These are phyloP conservation scores for Ictidomys tridecemlineatus DNA, from an alignment of 2,113 vertebrate species.

Conservation along the genomic window DNA sequence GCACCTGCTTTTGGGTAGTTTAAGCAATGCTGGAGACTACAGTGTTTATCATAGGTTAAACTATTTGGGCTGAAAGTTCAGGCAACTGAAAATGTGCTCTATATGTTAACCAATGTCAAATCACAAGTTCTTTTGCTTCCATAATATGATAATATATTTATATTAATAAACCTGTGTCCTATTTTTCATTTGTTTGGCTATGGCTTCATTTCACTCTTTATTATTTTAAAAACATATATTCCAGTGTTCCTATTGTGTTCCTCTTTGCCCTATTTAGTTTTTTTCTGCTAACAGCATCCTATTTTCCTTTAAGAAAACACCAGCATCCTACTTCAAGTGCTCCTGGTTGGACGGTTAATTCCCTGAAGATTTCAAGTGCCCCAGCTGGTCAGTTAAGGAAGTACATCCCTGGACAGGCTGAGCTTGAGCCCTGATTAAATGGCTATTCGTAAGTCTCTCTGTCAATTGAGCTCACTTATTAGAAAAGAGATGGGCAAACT, in stretches of 20 bases:
- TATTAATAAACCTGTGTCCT: background rate
- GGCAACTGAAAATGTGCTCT: too few species aligned
- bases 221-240: background rate
- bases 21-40: rapidly evolving
- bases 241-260: background rate
- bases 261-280: background rate
- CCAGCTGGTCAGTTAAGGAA: background rate
- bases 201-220: background rate
- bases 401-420: background rate
- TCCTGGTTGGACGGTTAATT: background rate
- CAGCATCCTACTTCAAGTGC: background rate
- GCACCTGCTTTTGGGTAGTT: background rate
- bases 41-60: background rate
- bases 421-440: background rate
- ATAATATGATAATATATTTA: background rate
- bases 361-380: background rate
- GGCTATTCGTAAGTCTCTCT: background rate
- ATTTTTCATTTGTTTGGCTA: background rate
- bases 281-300: background rate
- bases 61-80: rapidly evolving
- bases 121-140: background rate
- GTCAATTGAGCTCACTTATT: background rate
- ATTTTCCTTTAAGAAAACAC: background rate
- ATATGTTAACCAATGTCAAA: background rate
- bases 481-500: background rate